phyloP scores from a whole-genome alignment of 2,797 vertebrate species.

The Siniperca undulata region DNA sequence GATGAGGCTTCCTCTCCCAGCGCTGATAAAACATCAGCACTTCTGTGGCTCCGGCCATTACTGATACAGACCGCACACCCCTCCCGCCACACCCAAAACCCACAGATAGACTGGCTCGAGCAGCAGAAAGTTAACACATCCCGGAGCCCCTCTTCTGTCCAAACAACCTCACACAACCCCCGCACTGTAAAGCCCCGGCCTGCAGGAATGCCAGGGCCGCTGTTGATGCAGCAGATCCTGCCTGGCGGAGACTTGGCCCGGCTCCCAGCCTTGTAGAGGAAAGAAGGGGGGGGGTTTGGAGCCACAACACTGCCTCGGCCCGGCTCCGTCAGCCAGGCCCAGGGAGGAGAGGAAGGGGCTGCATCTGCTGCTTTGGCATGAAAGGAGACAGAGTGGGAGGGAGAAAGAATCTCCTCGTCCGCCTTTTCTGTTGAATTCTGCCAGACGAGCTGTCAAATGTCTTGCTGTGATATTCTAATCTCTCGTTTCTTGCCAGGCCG shows the following conservation, averaged over 20 bases:
- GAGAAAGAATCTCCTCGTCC: constrained; percentile 23
- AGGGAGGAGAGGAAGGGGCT: constrained; percentile 37
- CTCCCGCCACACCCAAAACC: neutral
- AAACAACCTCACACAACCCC: constrained; percentile 63
- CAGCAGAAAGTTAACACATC: constrained; percentile 18
- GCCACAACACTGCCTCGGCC: constrained; percentile 21
- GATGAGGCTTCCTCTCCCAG: neutral
- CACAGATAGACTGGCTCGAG: constrained; percentile 19
- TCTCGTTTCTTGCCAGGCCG: neutral
- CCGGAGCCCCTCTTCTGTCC: constrained; percentile 40
- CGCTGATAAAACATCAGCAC: constrained; percentile 25
- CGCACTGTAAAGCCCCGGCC: constrained; percentile 32
- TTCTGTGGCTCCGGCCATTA: neutral
- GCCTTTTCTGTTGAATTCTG: constrained; percentile 10
- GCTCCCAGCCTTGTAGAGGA: constrained; percentile 43
- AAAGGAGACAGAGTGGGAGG: constrained; percentile 9
- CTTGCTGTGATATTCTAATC: neutral
- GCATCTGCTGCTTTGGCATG: constrained; percentile 58
- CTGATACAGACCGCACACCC: constrained; percentile 27
- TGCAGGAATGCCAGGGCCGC: constrained; percentile 47
- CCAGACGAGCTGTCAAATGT: constrained; percentile 9
- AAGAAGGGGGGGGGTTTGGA: neutral
- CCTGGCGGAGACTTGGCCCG: constrained; percentile 48
- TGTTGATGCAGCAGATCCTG: constrained; percentile 68
- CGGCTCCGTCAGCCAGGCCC: constrained; percentile 19